phyloP scores from a whole-genome alignment of 2,113 vertebrate species.

The Turnix velox region DNA sequence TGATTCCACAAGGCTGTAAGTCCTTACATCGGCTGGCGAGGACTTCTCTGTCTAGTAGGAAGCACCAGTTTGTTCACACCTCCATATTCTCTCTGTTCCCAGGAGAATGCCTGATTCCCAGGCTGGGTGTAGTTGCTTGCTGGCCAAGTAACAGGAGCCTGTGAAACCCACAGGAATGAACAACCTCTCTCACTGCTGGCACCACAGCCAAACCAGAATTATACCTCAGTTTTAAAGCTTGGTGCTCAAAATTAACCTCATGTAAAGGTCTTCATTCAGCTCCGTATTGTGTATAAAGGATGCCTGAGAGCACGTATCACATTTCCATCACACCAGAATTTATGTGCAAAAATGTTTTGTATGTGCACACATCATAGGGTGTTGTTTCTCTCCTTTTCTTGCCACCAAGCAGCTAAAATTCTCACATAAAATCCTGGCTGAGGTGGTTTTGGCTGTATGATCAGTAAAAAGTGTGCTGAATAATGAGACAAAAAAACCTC shows the following conservation, averaged over 20 bases:
- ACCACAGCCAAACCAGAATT: background rate
- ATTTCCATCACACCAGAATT: background rate
- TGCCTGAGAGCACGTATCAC: background rate
- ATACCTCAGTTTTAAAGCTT: background rate
- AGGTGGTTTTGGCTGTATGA: background rate
- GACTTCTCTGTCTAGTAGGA: background rate
- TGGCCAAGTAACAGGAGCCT: background rate
- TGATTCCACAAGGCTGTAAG: background rate
- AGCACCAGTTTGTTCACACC: background rate
- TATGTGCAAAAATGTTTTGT: background rate
- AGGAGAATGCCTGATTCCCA: background rate
- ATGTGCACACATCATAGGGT: background rate
- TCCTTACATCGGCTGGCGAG: background rate
- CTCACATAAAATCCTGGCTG: background rate
- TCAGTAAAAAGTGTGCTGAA: background rate
- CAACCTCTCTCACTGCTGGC: background rate
- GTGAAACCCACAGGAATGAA: background rate
- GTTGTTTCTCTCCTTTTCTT: background rate
- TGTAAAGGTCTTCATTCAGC: background rate
- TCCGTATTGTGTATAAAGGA: background rate
- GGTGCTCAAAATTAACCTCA: background rate
- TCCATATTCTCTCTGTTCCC: background rate
- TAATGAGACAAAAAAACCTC: background rate
- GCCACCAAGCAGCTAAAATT: background rate
- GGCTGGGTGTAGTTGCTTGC: background rate